A percentile compares a stretch with the other conserved stretches of the same genome.
These are phyloP conservation scores for Drosophila histrio DNA, from an alignment of 2,888 invertebrate genomes.

Conservation along the genomic window DNA sequence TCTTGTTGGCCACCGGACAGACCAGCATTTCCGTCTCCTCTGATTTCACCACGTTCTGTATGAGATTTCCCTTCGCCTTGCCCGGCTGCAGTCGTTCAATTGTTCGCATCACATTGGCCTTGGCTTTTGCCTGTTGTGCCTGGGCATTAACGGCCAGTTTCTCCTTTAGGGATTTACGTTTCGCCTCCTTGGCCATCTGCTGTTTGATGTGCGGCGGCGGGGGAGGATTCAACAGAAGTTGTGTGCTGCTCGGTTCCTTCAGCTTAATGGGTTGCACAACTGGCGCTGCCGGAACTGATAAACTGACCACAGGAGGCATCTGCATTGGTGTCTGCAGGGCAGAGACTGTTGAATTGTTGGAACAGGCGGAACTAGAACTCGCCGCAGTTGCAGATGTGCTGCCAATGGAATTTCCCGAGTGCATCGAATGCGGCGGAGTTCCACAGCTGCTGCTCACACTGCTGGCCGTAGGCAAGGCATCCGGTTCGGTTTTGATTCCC, in stretches of 20 bases:
- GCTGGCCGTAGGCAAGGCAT: slow-evolving; percentile 61
- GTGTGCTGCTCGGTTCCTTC: slow-evolving; percentile 82
- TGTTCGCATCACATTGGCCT: slow-evolving; percentile 89
- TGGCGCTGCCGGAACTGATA: slow-evolving; percentile 10
- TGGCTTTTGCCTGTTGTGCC: slow-evolving; percentile 85
- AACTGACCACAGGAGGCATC: slow-evolving; percentile 43
- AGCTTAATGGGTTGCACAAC: slow-evolving; percentile 67
- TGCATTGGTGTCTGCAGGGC: slow-evolving; percentile 50
- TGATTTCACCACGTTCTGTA: slow-evolving; percentile 88
- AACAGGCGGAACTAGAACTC: slow-evolving; percentile 63
- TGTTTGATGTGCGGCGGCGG: slow-evolving; percentile 84
- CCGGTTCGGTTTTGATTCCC: slow-evolving; percentile 52
- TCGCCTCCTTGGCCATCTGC: slow-evolving; percentile 84
- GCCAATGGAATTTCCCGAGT: slow-evolving; percentile 81
- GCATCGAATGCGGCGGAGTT: slow-evolving; percentile 82
- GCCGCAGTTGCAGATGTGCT: slow-evolving; percentile 83
- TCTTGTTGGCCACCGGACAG: slow-evolving; percentile 84
- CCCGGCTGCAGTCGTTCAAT: slow-evolving; percentile 94
- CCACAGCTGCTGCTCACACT: slow-evolving; percentile 82
- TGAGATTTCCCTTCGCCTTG: slow-evolving; percentile 93
- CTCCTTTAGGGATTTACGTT: slow-evolving; percentile 83
- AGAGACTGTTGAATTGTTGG: slow-evolving; percentile 68
- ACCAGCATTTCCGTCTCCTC: slow-evolving; percentile 86
- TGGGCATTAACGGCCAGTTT: slow-evolving; percentile 82
- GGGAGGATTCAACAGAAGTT: slow-evolving; percentile 82